Conservation (phyloP, 2,797 vertebrate species). For the Protosalanx chinensis region DNA sequence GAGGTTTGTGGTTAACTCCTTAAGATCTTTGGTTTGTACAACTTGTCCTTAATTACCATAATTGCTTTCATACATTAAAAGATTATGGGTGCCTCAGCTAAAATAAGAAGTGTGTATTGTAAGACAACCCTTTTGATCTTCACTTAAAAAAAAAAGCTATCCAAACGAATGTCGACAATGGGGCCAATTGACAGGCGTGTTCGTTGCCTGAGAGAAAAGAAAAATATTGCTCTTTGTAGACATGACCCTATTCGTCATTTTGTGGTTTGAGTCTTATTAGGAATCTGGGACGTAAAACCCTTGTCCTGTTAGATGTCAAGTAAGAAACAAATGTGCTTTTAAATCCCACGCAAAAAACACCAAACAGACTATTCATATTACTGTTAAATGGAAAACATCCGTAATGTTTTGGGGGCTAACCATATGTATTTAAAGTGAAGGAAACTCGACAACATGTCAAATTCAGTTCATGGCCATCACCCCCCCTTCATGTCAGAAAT, state of each 20-base stretch:
- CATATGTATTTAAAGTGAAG: slow-evolving; percentile 27
- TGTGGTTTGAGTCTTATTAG: slow-evolving; percentile 52
- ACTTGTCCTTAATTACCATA: slow-evolving; percentile 75
- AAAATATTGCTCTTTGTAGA: slow-evolving; percentile 67
- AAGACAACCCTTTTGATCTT: slow-evolving; percentile 77
- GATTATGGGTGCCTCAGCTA: slow-evolving; percentile 61
- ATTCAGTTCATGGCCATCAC: slow-evolving; percentile 17
- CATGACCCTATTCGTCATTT: slow-evolving; percentile 63
- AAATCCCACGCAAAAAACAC: slow-evolving; percentile 29
- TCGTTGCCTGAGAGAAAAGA: slow-evolving; percentile 60
- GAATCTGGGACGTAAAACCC: slow-evolving; percentile 52
- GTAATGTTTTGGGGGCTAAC: not conserved
- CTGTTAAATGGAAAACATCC: slow-evolving; percentile 24
- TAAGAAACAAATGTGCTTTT: slow-evolving; percentile 37
- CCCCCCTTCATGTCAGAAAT: slow-evolving; percentile 5
- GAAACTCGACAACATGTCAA: slow-evolving; percentile 9
- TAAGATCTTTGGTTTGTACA: slow-evolving; percentile 75
- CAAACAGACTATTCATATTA: slow-evolving; percentile 25
- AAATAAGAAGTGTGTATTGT: slow-evolving; percentile 66
- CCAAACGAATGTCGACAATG: slow-evolving; percentile 71
- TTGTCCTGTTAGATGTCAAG: slow-evolving; percentile 39
- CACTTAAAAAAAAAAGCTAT: slow-evolving; percentile 75
- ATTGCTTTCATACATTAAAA: slow-evolving; percentile 71
- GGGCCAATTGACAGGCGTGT: slow-evolving; percentile 68
- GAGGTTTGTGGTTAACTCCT: slow-evolving; percentile 65